Evolutionary conservation across 2,113 vertebrate species (phyloP).

Genomic region (Narcine bancroftii): DNA sequence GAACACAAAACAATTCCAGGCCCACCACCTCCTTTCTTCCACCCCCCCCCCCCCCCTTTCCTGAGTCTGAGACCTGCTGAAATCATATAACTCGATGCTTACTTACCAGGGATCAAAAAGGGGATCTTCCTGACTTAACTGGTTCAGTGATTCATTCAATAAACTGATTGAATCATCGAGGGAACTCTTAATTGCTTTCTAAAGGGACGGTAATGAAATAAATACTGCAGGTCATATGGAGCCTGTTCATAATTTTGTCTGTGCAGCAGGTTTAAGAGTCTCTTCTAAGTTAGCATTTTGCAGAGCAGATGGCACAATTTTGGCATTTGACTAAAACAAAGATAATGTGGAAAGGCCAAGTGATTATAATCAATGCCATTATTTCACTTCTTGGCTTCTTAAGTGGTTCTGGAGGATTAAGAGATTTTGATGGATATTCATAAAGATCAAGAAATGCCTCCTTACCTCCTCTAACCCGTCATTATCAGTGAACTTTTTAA

Average conservation of each 20-base stretch:
- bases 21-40: background rate
- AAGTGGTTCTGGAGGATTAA: conserved; percentile 74
- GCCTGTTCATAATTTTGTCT: conserved; percentile 62
- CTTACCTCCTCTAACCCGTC: conserved; percentile 53
- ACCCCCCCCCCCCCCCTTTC: too few species aligned
- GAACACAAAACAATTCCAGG: background rate
- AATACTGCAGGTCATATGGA: conserved; percentile 55
- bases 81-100: background rate
- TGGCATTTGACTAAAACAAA: conserved; percentile 36
- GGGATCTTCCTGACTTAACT: background rate
- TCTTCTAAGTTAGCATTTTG: conserved; percentile 66
- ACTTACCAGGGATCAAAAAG: background rate
- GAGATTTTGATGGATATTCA: conserved; percentile 77
- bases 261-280: conserved; percentile 58
- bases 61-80: background rate
- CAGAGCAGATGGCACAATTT: conserved; percentile 62
- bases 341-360: conserved; percentile 56
- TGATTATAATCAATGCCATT: conserved; percentile 77
- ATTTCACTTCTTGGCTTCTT: conserved; percentile 78
- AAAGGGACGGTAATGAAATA: conserved; percentile 60
- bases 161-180: conserved; percentile 22
- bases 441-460: conserved; percentile 70
- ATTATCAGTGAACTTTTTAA: background rate
- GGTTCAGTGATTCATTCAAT: background rate
- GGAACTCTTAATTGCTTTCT: conserved; percentile 62